Percentiles rank a stretch among this genome's conserved stretches.
phyloP scores from a whole-genome alignment of 1,140 invertebrate species.

The Drosophila guanche region DNA sequence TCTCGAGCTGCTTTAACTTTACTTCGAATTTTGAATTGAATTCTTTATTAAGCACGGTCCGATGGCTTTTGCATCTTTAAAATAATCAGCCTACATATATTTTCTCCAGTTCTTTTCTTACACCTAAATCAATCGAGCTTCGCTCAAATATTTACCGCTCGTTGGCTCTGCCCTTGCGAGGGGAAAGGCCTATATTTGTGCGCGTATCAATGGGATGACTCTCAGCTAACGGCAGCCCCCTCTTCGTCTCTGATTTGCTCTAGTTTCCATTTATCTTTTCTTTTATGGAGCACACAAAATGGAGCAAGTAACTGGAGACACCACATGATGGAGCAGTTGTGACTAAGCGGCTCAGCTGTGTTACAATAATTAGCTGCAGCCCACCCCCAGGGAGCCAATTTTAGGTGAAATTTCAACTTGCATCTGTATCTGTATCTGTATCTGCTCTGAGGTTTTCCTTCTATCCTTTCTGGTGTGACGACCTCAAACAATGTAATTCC shows the following conservation, averaged over 20 bases:
- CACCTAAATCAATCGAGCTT: conserved; percentile 14
- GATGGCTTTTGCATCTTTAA: too few relatives aligned
- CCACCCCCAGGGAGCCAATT: conserved; percentile 15
- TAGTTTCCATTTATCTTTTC: conserved; percentile 29
- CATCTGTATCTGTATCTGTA: not conserved
- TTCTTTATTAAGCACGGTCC: too few relatives aligned
- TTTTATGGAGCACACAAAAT: conserved; percentile 13
- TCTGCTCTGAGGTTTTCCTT: conserved; percentile 19
- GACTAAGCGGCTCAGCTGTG: conserved; percentile 36
- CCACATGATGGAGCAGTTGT: conserved; percentile 38
- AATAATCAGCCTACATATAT: too few relatives aligned
- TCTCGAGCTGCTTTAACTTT: too few relatives aligned
- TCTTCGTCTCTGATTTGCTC: conserved; percentile 20
- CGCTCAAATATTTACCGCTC: conserved; percentile 31
- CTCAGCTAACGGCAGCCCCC: conserved; percentile 10
- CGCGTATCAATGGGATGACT: conserved; percentile 23
- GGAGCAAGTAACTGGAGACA: conserved; percentile 36
- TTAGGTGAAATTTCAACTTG: conserved; percentile 22
- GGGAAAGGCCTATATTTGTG: conserved; percentile 7
- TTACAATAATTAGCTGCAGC: conserved; percentile 38
- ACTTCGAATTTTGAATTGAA: too few relatives aligned
- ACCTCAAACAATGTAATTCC: conserved; percentile 81
- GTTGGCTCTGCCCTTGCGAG: not conserved
- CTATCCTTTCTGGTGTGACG: conserved; percentile 32
- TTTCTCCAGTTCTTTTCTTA: not conserved